Base-by-base conservation (phyloP, 2,797 vertebrate species). In the Pelochelys cantorii region DNA sequence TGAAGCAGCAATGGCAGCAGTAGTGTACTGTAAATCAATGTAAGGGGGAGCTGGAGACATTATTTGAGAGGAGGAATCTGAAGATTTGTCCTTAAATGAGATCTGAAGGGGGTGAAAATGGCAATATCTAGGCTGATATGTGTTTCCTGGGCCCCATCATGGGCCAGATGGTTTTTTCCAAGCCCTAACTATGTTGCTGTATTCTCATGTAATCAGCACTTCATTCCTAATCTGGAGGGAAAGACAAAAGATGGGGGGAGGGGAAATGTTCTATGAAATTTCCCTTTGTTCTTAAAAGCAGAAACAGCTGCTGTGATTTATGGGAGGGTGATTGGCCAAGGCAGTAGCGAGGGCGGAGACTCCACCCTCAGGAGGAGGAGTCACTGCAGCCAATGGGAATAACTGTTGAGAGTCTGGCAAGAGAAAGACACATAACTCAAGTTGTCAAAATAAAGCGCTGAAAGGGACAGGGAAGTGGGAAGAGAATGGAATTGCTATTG, bases 381-480 rank as follows among this genome's bases (percentile, higher is more conserved):
- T 55, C 59, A 83, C 55, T 48, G 3, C 4, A 7, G 22, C 2
- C 81, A 85, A 88, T 8, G 79, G 60, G 79, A 65, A 29, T 54
- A 78, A 95, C n/a, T 0, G 5, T 15, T 60, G 17, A 81, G 27
- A 78, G 48, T 77, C 52, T 77, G 68, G 68, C 68, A 37, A 77
- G 56, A 78, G 14, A 48, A 79, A 86, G 15, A 0, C 1, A 62
- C 71, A 34, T 3, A 37, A 77, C 57, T 90, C 31, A 78, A 78
- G 27, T 71, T 31, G 74, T 87, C 74, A 54, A 10, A 56, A 88
- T 60, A 77, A 31, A 60, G 80, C 62, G 22, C 10, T 77, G 74
- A 77, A 77, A 77, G 74, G 74, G 37, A 77, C 0, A 1, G 25
- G 8, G 7, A 15, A 0, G 0, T 0, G 2, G 59, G 20, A 2